Percentiles rank a stretch among this genome's conserved stretches.
Conservation (phyloP, 2,888 invertebrate species). For the Azorinus chamasolen region DNA sequence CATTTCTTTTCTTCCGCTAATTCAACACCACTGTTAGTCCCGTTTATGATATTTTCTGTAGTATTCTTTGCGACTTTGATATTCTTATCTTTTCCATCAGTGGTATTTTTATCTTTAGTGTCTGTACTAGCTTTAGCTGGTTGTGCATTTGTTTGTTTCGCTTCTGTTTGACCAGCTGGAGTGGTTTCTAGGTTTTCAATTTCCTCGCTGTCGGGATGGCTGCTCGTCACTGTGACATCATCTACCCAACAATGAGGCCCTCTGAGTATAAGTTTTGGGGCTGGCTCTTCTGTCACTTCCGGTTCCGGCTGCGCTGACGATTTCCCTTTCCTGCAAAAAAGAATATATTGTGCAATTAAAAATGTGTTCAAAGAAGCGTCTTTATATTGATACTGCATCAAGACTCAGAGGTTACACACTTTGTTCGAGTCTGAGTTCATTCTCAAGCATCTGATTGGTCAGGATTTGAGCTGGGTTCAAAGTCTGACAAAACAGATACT, state of each 20-base stretch:
- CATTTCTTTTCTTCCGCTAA: neutral
- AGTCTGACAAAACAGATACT: too few species aligned
- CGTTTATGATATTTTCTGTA: constrained; percentile 1
- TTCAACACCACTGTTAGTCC: neutral
- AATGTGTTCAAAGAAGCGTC: neutral
- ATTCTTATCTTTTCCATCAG: neutral
- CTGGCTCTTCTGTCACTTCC: constrained; percentile 58
- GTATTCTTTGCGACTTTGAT: neutral
- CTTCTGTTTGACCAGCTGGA: constrained; percentile 3
- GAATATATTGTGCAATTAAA: neutral
- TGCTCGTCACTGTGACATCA: constrained; percentile 76
- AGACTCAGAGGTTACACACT: too few species aligned
- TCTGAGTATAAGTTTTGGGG: constrained; percentile 59
- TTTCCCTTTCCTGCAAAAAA: neutral
- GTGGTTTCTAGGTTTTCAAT: constrained; percentile 2
- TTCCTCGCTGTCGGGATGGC: constrained; percentile 47
- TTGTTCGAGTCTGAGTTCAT: too few species aligned
- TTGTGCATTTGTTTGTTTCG: constrained; percentile 12
- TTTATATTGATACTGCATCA: neutral
- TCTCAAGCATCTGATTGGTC: too few species aligned
- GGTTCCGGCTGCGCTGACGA: constrained; percentile 46
- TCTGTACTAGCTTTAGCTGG: neutral
- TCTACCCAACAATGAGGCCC: constrained; percentile 79
- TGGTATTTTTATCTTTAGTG: neutral
- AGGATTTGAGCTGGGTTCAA: too few species aligned